Evolutionary conservation across 2,113 vertebrate genomes (phyloP), one percentile per base, ranked within the genome.

Genomic region (Salminus brasiliensis): DNA sequence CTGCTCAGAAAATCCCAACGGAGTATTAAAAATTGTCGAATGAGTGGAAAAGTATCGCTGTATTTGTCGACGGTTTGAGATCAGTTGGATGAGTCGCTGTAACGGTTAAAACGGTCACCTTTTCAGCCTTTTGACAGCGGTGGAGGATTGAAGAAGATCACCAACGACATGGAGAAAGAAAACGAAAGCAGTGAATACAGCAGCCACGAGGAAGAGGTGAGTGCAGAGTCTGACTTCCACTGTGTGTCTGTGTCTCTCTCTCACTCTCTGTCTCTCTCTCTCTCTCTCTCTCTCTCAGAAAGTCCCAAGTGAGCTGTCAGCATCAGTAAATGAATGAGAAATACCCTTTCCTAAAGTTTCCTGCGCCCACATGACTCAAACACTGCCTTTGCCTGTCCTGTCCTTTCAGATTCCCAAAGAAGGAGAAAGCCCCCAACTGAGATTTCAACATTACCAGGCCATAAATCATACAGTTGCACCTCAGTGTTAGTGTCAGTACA

Each of bases 171-270:
- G 75, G 92, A 94, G 83, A 93, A 78, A 79, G 93, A 93, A 66
- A 93, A 78, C 81, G 93, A 93, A 67, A 81, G 49, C 39, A 92
- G 84, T 76, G 93, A 94, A 82, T 94, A 91, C 86, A 89, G 84
- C 88, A 92, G 83, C 88, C 84, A 91, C 76, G 93, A 93, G 79
- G 92, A 93, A 76, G 92, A 94, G 92, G 93, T 94, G 88, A 81
- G 80, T 29, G 34, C n/a, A 36, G 5, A 32, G 5, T 30, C 4
- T 63, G 8, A 21, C 36, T n/a, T 53, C 9, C 13, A 29, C 39
- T 47, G n/a, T n/a, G n/a, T n/a, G n/a, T n/a, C n/a, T n/a, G n/a
- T n/a, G n/a, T n/a, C n/a, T n/a, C n/a, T n/a, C n/a, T n/a, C n/a
- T n/a, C n/a, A n/a, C n/a, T n/a, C n/a, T 36, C 3, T 36, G 30